Conservation (phyloP, 2,797 vertebrate species). For the Prunella strophiata region DNA sequence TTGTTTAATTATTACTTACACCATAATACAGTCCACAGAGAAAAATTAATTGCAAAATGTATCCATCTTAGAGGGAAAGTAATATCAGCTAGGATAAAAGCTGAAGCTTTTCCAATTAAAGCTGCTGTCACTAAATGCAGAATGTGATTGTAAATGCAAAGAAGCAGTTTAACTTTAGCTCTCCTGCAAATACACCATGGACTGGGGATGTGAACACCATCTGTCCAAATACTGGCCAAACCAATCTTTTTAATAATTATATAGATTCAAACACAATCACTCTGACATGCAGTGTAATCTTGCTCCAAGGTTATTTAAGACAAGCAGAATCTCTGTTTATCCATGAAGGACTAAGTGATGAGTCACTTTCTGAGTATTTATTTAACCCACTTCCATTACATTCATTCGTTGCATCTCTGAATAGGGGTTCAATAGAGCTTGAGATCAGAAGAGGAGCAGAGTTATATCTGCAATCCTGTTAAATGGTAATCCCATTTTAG, state of each 20-base stretch:
- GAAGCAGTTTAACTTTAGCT: conserved; percentile 60
- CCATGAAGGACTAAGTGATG: background rate
- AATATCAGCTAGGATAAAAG: conserved; percentile 46
- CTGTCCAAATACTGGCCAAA: conserved; percentile 53
- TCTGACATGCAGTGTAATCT: background rate
- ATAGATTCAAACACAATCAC: conserved; percentile 16
- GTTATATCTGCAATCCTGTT: background rate
- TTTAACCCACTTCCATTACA: background rate
- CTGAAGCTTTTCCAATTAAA: conserved; percentile 66
- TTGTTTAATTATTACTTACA: conserved; percentile 62
- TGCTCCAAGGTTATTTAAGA: conserved; percentile 36
- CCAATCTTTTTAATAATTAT: conserved; percentile 46
- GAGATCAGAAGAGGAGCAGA: background rate
- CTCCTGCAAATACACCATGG: conserved; percentile 60
- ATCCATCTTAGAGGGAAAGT: conserved; percentile 50
- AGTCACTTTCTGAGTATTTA: background rate
- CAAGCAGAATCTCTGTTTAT: conserved; percentile 3
- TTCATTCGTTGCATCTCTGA: background rate
- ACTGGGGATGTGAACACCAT: conserved; percentile 51
- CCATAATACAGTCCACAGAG: conserved; percentile 24
- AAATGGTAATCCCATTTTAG: background rate
- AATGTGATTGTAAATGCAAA: conserved; percentile 62
- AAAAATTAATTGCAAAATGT: conserved; percentile 65
- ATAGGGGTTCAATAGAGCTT: background rate
- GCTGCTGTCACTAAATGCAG: conserved; percentile 52